These are phyloP conservation scores for Micromesistius poutassou DNA, from an alignment of 2,797 vertebrate genomes.

Conservation along the genomic window DNA sequence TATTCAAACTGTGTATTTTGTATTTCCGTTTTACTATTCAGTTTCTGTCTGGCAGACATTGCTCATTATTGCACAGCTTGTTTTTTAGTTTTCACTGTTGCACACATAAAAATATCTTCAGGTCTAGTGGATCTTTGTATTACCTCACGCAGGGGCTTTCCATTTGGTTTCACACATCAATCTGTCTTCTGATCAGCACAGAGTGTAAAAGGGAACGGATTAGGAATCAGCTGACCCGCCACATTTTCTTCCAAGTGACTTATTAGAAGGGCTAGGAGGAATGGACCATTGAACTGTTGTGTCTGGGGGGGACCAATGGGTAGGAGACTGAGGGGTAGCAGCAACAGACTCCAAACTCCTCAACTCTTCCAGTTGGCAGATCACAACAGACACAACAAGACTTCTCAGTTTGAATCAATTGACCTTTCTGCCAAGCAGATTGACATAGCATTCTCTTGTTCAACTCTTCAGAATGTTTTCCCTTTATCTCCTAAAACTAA, in stretches of 20 bases:
- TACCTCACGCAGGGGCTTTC: slow-evolving; percentile 46
- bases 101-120: slow-evolving; percentile 40
- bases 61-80: neutral
- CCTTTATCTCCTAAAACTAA: neutral
- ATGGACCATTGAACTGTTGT: slow-evolving; percentile 47
- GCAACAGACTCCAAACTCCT: slow-evolving; percentile 47
- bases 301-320: slow-evolving; percentile 23
- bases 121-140: slow-evolving; percentile 51
- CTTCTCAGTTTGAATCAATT: neutral
- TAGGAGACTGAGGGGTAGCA: slow-evolving; percentile 3
- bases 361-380: neutral
- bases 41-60: neutral
- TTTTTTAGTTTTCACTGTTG: neutral
- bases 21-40: neutral
- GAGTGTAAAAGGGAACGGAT: slow-evolving; percentile 49
- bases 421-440: neutral
- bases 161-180: slow-evolving; percentile 70
- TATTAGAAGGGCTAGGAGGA: slow-evolving; percentile 67
- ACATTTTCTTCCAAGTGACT: slow-evolving; percentile 74
- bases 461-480: neutral
- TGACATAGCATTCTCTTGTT: neutral
- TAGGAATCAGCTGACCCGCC: slow-evolving; percentile 75
- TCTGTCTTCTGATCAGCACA: slow-evolving; percentile 65
- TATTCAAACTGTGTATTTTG: neutral
- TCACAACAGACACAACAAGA: neutral